Percentiles rank a stretch among this genome's conserved stretches.
Conservation (phyloP, 2,888 invertebrate genomes). For the Tenthredo amoena region DNA sequence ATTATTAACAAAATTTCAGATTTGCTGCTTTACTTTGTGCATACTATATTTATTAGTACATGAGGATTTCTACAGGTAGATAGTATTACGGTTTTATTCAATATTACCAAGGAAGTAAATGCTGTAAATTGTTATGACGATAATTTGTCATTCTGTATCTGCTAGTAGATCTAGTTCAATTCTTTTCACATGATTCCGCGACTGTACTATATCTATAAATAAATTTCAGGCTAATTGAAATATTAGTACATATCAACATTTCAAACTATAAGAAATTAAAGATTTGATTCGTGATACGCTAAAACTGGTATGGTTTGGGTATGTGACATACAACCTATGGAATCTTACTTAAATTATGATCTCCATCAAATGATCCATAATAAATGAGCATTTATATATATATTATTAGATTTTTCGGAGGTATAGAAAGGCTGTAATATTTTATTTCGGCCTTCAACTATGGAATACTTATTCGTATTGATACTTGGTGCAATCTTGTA, state of each 20-base stretch:
- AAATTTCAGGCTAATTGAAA: not conserved
- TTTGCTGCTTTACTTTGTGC: not conserved
- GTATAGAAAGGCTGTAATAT: not conserved
- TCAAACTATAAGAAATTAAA: not conserved
- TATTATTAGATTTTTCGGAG: not conserved
- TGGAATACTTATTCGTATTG: not conserved
- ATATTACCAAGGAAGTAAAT: not conserved
- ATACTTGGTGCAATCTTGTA: not conserved
- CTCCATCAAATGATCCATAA: not conserved
- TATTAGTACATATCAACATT: not conserved
- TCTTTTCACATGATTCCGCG: not conserved
- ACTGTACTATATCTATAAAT: not conserved
- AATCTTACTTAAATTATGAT: not conserved
- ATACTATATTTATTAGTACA: not conserved
- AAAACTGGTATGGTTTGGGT: too few species aligned
- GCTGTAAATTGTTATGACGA: not conserved
- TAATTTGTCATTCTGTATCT: not conserved
- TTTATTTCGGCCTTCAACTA: not conserved
- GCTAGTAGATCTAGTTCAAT: conserved; percentile 1
- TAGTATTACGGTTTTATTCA: not conserved
- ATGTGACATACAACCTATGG: not conserved
- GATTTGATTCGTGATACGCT: too few species aligned
- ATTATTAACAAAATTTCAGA: not conserved
- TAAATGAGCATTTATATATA: not conserved
- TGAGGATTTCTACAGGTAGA: not conserved